These are phyloP conservation scores for Anomalospiza imberbis DNA, from an alignment of 2,797 vertebrate species.

Conservation along the genomic window DNA sequence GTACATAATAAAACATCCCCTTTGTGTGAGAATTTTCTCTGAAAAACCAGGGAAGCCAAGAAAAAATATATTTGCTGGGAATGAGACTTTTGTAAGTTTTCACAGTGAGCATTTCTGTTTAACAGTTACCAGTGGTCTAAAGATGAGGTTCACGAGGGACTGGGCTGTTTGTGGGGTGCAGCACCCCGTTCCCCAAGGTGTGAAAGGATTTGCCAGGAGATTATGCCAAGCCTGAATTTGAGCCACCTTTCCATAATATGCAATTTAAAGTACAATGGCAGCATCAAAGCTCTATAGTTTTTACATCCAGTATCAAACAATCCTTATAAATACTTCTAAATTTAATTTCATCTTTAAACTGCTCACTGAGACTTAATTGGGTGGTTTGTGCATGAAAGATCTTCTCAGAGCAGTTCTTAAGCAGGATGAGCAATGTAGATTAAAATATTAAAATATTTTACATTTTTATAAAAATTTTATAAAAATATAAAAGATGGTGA, in stretches of 20 bases:
- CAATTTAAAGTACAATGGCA: not conserved
- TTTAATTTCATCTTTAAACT: not conserved
- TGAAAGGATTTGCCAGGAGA: not conserved
- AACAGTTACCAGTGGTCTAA: not conserved
- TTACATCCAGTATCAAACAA: not conserved
- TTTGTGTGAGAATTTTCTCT: not conserved
- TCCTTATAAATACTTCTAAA: not conserved
- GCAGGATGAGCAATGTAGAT: not conserved
- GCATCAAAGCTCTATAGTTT: not conserved
- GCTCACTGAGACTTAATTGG: not conserved
- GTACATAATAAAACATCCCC: not conserved
- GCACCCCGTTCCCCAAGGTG: not conserved
- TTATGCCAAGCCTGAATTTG: not conserved
- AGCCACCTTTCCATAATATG: not conserved
- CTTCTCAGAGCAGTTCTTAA: not conserved
- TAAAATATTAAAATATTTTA: not conserved
- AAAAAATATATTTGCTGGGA: not conserved
- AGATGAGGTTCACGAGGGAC: not conserved
- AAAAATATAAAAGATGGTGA: not conserved
- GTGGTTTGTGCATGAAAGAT: not conserved
- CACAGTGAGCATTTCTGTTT: not conserved
- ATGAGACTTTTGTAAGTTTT: not conserved
- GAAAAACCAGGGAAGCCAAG: not conserved
- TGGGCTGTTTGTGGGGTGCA: not conserved
- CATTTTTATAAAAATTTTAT: not conserved